These are phyloP conservation scores for Drosophila ustulata DNA, from an alignment of 2,888 invertebrate species.

Conservation along the genomic window DNA sequence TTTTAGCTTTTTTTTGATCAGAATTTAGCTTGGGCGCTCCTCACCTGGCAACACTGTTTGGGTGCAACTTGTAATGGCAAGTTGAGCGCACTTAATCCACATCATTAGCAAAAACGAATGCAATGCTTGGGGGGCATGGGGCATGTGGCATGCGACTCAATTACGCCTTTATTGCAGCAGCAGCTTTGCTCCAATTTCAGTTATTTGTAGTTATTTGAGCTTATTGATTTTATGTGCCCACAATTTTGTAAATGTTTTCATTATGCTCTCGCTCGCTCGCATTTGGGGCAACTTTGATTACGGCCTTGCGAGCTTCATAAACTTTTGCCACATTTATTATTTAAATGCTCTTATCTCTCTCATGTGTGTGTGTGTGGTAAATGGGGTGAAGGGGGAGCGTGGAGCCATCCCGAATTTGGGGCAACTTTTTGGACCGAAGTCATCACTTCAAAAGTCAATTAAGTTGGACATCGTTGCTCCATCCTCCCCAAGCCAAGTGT, in stretches of 20 bases:
- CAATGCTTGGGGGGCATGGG: slow-evolving; percentile 16
- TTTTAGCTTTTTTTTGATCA: no score
- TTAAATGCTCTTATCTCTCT: slow-evolving; percentile 66
- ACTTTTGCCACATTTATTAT: slow-evolving; percentile 71
- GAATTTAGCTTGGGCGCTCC: no score
- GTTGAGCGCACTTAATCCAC: slow-evolving; percentile 63
- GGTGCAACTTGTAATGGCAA: slow-evolving; percentile 38
- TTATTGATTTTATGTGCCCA: slow-evolving; percentile 74
- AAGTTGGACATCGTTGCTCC: slow-evolving; percentile 54
- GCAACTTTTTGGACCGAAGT: slow-evolving; percentile 40
- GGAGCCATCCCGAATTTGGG: slow-evolving; percentile 33
- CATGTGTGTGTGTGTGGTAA: background rate
- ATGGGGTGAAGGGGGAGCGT: background rate
- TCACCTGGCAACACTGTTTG: no score
- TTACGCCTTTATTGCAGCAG: slow-evolving; percentile 43
- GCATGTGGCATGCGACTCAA: slow-evolving; percentile 44
- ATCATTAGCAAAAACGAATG: slow-evolving; percentile 58
- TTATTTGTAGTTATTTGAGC: slow-evolving; percentile 68
- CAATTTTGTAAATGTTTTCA: slow-evolving; percentile 77
- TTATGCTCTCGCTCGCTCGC: slow-evolving; percentile 32
- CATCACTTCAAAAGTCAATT: slow-evolving; percentile 77
- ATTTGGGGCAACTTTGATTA: slow-evolving; percentile 48
- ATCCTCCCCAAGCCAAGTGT: slow-evolving; percentile 23
- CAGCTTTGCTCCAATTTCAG: slow-evolving; percentile 61
- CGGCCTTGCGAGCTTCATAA: slow-evolving; percentile 55